A percentile compares a stretch with the other conserved stretches of the same genome.
phyloP scores from a whole-genome alignment of 2,888 invertebrate genomes.

The Campoletis raptor region DNA sequence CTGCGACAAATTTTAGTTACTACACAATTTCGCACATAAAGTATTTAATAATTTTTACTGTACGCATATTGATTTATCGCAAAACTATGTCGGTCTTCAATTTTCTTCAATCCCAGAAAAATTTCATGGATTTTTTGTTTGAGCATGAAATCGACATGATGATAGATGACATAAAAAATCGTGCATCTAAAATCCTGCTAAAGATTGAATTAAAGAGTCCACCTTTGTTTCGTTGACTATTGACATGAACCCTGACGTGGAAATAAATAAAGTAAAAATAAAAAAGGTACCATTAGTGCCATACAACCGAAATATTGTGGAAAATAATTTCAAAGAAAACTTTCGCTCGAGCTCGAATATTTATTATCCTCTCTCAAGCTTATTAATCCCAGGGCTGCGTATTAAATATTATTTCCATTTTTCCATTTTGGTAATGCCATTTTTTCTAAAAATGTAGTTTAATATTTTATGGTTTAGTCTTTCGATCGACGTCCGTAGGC shows the following conservation, averaged over 20 bases:
- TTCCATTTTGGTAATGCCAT: background rate
- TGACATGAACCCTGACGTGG: no score
- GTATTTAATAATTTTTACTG: background rate
- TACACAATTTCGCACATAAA: background rate
- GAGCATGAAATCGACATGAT: no score
- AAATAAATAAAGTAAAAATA: no score
- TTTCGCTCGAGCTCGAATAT: background rate
- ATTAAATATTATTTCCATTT: no score
- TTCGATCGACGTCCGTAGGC: slow-evolving; percentile 7
- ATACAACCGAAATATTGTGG: background rate
- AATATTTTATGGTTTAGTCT: background rate
- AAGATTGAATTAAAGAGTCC: no score
- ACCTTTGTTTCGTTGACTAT: no score
- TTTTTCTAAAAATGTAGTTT: background rate
- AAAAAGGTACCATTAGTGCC: background rate
- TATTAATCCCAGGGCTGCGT: no score
- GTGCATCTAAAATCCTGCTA: no score
- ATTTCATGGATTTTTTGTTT: no score
- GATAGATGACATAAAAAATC: no score
- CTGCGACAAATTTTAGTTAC: background rate
- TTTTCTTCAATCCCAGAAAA: no score
- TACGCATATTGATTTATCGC: background rate
- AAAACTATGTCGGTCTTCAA: background rate
- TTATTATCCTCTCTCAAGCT: background rate
- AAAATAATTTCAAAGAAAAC: background rate